Evolutionary conservation across 2,797 vertebrate species (phyloP), one percentile per base, ranked within the genome.

Genomic region (Leuciscus waleckii): DNA sequence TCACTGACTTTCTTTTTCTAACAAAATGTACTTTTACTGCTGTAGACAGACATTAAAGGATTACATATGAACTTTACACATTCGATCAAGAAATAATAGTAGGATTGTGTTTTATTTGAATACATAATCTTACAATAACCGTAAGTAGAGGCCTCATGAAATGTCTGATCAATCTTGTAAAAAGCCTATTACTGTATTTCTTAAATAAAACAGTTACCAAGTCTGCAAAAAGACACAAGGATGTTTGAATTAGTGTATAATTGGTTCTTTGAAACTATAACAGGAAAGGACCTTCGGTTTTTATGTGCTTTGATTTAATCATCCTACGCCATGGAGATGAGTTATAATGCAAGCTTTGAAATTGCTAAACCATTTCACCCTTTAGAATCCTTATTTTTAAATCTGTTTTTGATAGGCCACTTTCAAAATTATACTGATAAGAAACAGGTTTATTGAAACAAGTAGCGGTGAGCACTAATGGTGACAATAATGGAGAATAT

Each of bases 221-320:
- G 39, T 32, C 69, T 21, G 68, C 51, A 65, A 75, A 83, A 83
- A 75, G 21, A 49, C 81, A 65, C 8, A 71, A 82, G 37, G 16
- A 73, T 82, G 39, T 75, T 63, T 49, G 54, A 63, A 26, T 75
- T 63, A 63, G 29, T 11, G 56, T 49, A 35, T 65, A 58, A 41
- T 43, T 16, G 11, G 11, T 74, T 49, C 56, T 82, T 67, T 67
- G 16, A 83, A 68, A 54, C 41, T 16, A 6, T 17, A 41, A 68
- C 32, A 41, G 63, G 32, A 74, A 83, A 49, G 39, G 35, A 41
- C 74, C 63, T 84, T 84, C 35, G 17, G n/a, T 78, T 84, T 84
- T 35, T 37, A 51, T 49, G n/a, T 43, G 19, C 49, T 41, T 19
- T 16, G 5, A 68, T 84, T 77, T 61, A 68, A n/a, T 41, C 16